Conservation (phyloP, 2,113 vertebrate species). For the Progne subis region DNA sequence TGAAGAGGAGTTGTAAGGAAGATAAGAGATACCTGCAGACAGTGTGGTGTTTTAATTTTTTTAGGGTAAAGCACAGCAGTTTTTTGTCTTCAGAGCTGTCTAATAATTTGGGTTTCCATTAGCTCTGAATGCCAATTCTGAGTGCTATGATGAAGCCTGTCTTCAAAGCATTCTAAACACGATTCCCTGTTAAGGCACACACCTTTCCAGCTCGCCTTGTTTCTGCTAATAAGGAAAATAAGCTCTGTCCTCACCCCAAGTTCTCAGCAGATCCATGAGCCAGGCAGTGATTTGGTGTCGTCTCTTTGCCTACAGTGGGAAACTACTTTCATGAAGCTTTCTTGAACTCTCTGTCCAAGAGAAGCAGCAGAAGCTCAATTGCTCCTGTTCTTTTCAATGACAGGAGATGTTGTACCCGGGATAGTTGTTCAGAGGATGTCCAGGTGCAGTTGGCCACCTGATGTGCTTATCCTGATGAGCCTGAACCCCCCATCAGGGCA, state of each 20-base stretch:
- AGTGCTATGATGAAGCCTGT: background rate
- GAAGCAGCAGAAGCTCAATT: background rate
- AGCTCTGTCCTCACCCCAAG: background rate
- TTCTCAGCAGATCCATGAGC: background rate
- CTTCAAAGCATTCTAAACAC: background rate
- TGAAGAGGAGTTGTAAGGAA: background rate
- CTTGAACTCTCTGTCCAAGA: background rate
- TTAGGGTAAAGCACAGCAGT: background rate
- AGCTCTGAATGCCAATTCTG: background rate
- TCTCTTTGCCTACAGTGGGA: background rate
- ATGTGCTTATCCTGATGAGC: background rate
- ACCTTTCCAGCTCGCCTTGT: background rate
- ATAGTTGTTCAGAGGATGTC: background rate
- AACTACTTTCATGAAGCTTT: background rate
- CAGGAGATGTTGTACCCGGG: background rate
- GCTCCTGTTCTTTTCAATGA: background rate
- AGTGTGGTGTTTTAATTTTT: background rate
- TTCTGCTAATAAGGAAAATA: background rate
- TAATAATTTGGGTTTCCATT: background rate
- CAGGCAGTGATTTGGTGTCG: background rate
- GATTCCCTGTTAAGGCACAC: background rate
- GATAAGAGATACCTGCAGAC: background rate
- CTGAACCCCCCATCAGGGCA: background rate
- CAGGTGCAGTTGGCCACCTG: background rate
- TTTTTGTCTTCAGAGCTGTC: background rate